Evolutionary conservation across 2,888 invertebrate genomes (phyloP).

Genomic region (Sipha maydis): DNA sequence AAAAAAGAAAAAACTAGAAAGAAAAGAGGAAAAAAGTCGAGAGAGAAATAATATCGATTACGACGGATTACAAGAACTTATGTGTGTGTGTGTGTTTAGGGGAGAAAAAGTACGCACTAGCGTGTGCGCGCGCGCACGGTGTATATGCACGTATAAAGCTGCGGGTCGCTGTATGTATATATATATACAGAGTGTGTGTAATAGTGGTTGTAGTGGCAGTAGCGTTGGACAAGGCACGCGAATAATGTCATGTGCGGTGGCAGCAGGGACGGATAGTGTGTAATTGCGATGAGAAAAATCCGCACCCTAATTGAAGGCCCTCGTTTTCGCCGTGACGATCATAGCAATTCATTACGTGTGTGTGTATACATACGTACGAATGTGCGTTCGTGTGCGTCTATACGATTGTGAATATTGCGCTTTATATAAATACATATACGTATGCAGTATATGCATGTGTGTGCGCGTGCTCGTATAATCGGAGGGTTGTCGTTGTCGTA

Average conservation of each 20-base stretch:
- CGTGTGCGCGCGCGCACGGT: neutral
- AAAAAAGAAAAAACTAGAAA: neutral
- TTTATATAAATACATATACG: neutral
- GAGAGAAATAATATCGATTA: slow-evolving; percentile 61
- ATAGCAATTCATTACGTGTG: slow-evolving; percentile 29
- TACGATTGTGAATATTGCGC: neutral
- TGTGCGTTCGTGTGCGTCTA: neutral
- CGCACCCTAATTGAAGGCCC: slow-evolving; percentile 45
- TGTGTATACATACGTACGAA: neutral
- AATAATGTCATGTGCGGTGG: neutral
- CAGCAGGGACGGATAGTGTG: neutral
- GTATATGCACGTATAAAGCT: neutral
- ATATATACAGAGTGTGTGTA: neutral
- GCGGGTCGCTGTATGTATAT: neutral
- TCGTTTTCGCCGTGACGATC: slow-evolving; percentile 44
- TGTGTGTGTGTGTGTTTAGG: slow-evolving; percentile 1
- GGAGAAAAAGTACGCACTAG: neutral
- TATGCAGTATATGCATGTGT: neutral
- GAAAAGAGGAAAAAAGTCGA: neutral
- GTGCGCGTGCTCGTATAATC: too few species aligned
- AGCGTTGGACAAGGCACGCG: slow-evolving; percentile 13
- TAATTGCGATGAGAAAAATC: slow-evolving; percentile 53
- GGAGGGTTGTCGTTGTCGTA: slow-evolving; percentile 37
- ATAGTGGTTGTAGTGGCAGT: neutral
- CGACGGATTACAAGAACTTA: slow-evolving; percentile 57